Base-by-base conservation (phyloP, 2,888 invertebrate genomes). In the Chloroclystis v-ata region DNA sequence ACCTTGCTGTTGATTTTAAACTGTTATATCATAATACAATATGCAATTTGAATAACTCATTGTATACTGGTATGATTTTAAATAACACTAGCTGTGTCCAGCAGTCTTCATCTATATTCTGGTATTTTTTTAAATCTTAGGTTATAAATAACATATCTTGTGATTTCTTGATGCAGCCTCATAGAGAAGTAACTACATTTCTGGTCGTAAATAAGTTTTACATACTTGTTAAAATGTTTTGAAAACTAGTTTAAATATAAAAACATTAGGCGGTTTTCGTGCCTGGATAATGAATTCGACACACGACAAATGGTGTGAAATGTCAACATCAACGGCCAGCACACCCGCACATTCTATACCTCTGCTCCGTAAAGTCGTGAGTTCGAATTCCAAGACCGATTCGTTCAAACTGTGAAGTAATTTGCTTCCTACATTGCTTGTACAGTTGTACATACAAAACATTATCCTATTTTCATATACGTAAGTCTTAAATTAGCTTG, bases 321-420 rank as follows among this genome's bases (percentile, higher is more conserved):
- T 76, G 68, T 67, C 74, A 72, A 51, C 60, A 54, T 52, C 54
- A 54, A 52, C 47, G 49, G 44, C 43, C 30, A 41, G 48, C 41
- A 35, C 43, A 48, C 48, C 45, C 43, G 40, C 24, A 38, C 35
- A 41, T 41, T 43, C 26, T 49, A 60, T 52, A 49, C 64, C n/a
- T n/a, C n/a, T n/a, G 67, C 69, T 61, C 63, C 64, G 53, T 50
- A 59, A 52, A 59, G 59, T 72, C 69, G 65, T 70, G 67, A 69
- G 59, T 63, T 50, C 54, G 50, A 52, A 53, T 47, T 45, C 40
- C 38, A 59, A 60, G 58, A 57, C 49, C 60, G 57, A 62, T 20
- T 20, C 20, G 20, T 20, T 20, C 60, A 52, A 52, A 49, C 51
- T 54, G 58, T 63, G 59, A 51, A 62, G 65, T 64, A 67, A 68